Percentiles rank a stretch among this genome's conserved stretches.
Evolutionary conservation across 2,113 vertebrate species (phyloP).

Genomic region (Pseudopipra pipra): DNA sequence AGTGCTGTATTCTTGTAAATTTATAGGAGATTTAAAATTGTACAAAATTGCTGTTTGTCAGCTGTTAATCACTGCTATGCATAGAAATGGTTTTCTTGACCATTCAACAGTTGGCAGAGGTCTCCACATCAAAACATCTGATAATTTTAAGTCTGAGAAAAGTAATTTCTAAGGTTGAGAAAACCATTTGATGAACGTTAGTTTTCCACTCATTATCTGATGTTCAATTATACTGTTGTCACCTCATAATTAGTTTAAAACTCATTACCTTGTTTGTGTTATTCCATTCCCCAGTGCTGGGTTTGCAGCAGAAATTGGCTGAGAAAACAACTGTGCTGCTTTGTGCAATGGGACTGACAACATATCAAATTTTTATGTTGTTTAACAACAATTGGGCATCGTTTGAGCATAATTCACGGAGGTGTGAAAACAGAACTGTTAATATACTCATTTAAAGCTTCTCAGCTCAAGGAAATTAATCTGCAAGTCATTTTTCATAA

Average conservation of each 20-base stretch:
- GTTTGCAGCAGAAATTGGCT: constrained; percentile 55
- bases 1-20: neutral
- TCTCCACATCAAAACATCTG: neutral
- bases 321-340: constrained; percentile 41
- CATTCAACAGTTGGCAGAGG: neutral
- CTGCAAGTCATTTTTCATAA: constrained; percentile 59
- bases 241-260: constrained; percentile 65
- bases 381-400: constrained; percentile 63
- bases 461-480: constrained; percentile 63
- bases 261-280: constrained; percentile 62
- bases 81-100: neutral
- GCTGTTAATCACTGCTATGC: neutral
- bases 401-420: constrained; percentile 48
- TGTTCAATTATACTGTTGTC: constrained; percentile 63
- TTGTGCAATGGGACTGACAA: constrained; percentile 64
- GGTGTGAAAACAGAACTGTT: constrained; percentile 62
- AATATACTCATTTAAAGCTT: constrained; percentile 50
- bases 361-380: constrained; percentile 52
- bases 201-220: constrained; percentile 60
- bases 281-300: constrained; percentile 50
- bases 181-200: constrained; percentile 13
- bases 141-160: neutral
- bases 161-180: constrained; percentile 12
- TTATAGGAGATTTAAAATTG: neutral
- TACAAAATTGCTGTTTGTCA: neutral